These are phyloP conservation scores for Drosophila recens DNA, from an alignment of 2,888 invertebrate species.

Conservation along the genomic window DNA sequence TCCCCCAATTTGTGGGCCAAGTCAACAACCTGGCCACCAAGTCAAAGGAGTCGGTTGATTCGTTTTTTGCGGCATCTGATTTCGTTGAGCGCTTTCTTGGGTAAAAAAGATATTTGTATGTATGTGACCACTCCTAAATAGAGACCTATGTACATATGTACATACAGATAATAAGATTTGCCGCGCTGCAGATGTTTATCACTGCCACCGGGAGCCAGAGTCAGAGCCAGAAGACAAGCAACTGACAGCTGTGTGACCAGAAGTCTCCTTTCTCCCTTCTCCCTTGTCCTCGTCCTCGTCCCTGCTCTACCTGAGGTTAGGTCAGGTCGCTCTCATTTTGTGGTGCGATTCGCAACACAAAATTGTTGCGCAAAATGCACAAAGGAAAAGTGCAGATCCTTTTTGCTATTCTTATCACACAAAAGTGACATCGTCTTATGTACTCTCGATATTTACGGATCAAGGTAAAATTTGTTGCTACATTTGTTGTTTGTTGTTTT, in stretches of 20 bases:
- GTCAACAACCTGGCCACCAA: not conserved
- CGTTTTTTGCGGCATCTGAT: not conserved
- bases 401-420: slow-evolving; percentile 3
- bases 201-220: slow-evolving; percentile 20
- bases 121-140: not conserved
- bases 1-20: not conserved
- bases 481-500: not conserved
- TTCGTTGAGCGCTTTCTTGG: not conserved
- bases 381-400: slow-evolving; percentile 22
- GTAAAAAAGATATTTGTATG: not conserved
- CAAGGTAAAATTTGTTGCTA: slow-evolving; percentile 5
- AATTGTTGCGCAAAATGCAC: slow-evolving; percentile 35
- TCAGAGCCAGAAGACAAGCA: slow-evolving; percentile 15
- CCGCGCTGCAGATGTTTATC: slow-evolving; percentile 53
- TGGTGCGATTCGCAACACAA: slow-evolving; percentile 21
- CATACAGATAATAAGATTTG: slow-evolving; percentile 6
- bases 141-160: not conserved
- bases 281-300: not conserved
- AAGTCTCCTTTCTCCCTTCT: slow-evolving; percentile 4
- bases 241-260: slow-evolving; percentile 24
- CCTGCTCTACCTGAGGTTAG: slow-evolving; percentile 38
- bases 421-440: slow-evolving; percentile 1
- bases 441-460: slow-evolving; percentile 23
- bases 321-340: slow-evolving; percentile 12
- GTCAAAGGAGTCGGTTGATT: not conserved